Conservation (phyloP, 2,797 vertebrate genomes). For the Urosaurus nigricauda region DNA sequence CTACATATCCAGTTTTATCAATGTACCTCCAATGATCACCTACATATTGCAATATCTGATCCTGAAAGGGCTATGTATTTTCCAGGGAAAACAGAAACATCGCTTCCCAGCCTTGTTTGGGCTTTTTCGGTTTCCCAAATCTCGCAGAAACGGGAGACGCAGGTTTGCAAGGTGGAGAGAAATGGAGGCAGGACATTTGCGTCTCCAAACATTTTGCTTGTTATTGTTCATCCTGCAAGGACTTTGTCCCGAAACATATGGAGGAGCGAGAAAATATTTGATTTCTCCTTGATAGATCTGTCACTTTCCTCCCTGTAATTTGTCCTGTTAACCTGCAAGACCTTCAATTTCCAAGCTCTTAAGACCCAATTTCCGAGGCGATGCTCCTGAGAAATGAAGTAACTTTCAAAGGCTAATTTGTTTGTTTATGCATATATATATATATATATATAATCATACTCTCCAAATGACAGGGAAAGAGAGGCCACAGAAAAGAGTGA, state of each 20-base stretch:
- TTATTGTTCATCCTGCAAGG: conserved; percentile 50
- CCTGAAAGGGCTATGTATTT: too few relatives aligned
- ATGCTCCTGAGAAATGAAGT: conserved; percentile 76
- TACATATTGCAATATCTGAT: too few relatives aligned
- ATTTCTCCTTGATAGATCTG: conserved; percentile 73
- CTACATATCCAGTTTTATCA: too few relatives aligned
- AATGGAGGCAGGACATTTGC: neutral
- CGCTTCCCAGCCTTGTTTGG: neutral
- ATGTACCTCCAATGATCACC: too few relatives aligned
- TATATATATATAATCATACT: neutral
- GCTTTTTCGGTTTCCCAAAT: neutral
- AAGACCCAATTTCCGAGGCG: conserved; percentile 79
- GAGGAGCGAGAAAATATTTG: conserved; percentile 69
- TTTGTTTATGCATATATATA: conserved; percentile 58
- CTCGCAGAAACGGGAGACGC: neutral
- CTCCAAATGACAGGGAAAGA: conserved; percentile 7
- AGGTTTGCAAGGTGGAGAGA: too few relatives aligned
- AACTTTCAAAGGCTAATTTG: conserved; percentile 77
- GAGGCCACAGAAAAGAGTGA: fast-evolving
- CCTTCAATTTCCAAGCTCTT: conserved; percentile 82
- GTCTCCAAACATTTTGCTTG: too few relatives aligned
- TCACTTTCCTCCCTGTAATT: conserved; percentile 74
- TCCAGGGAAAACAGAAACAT: too few relatives aligned
- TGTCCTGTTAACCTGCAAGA: conserved; percentile 71
- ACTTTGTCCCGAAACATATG: conserved; percentile 49